These are phyloP conservation scores for Panulirus ornatus DNA, from an alignment of 1,140 invertebrate genomes.

Conservation along the genomic window DNA sequence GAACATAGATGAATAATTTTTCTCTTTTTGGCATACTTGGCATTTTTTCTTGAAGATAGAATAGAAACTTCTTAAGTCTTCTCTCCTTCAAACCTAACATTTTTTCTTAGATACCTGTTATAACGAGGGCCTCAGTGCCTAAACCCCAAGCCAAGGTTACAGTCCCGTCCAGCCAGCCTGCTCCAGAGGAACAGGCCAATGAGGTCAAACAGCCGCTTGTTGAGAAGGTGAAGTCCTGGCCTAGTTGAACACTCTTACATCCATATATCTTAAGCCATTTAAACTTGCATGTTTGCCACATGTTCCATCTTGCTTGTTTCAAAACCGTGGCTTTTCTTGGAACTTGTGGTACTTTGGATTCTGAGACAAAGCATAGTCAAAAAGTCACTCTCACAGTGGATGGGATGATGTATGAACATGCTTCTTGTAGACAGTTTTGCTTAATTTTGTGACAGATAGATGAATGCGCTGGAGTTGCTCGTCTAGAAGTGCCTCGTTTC, in stretches of 20 bases:
- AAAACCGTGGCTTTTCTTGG: not conserved
- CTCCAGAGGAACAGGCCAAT: conserved; percentile 32
- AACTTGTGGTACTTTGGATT: not conserved
- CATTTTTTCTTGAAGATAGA: conserved; percentile 4
- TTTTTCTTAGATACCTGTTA: conserved; percentile 67
- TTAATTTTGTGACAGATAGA: not conserved
- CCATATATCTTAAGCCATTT: conserved; percentile 4
- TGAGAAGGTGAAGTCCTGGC: conserved; percentile 61
- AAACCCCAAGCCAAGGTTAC: conserved; percentile 46
- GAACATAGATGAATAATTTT: conserved; percentile 38
- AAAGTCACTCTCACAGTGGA: not conserved
- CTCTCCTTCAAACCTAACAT: conserved; percentile 35
- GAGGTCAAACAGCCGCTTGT: conserved; percentile 37
- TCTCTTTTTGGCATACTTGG: not conserved
- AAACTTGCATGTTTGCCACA: conserved; percentile 38
- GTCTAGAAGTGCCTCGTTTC: not conserved
- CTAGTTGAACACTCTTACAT: conserved; percentile 47
- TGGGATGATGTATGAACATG: not conserved
- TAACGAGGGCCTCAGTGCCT: conserved; percentile 56
- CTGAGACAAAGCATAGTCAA: conserved; percentile 1
- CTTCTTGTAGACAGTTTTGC: not conserved
- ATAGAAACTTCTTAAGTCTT: not conserved
- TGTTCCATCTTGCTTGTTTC: not conserved
- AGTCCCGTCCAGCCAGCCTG: conserved; percentile 27
- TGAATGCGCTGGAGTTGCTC: not conserved